Evolutionary conservation across 2,113 vertebrate genomes (phyloP).

Genomic region (Hiodon alosoides): DNA sequence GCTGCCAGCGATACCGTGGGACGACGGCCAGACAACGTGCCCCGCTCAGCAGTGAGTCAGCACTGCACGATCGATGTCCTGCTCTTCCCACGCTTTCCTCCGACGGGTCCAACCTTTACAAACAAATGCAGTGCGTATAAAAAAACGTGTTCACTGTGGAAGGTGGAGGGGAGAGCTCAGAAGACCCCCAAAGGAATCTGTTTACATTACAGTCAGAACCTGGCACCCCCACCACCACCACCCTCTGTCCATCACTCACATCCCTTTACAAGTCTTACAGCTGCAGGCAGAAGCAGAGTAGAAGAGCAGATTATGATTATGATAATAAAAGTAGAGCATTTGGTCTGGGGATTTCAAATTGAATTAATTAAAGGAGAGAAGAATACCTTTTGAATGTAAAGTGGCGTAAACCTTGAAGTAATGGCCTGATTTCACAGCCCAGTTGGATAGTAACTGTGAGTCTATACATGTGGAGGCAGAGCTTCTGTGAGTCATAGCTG

Average conservation of each 20-base stretch:
- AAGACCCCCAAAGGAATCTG: too few species aligned
- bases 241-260: background rate
- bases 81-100: too few species aligned
- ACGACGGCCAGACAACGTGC: too few species aligned
- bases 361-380: conserved; percentile 12
- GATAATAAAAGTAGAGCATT: conserved; percentile 16
- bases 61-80: too few species aligned
- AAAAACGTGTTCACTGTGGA: too few species aligned
- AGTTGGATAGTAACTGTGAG: background rate
- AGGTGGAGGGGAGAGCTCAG: too few species aligned
- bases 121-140: too few species aligned
- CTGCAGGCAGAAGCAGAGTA: too few species aligned
- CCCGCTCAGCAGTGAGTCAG: too few species aligned
- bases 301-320: conserved; percentile 2
- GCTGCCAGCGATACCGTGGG: too few species aligned
- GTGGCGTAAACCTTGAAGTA: conserved; percentile 13
- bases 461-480: background rate
- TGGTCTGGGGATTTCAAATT: conserved; percentile 4
- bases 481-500: background rate
- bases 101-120: too few species aligned
- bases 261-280: background rate
- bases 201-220: too few species aligned
- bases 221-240: background rate
- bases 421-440: conserved; percentile 9
- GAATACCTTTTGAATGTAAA: conserved; percentile 14